Evolutionary conservation across 2,888 invertebrate species (phyloP), one percentile per base, ranked within the genome.

Genomic region (Phaonia tiefii): DNA sequence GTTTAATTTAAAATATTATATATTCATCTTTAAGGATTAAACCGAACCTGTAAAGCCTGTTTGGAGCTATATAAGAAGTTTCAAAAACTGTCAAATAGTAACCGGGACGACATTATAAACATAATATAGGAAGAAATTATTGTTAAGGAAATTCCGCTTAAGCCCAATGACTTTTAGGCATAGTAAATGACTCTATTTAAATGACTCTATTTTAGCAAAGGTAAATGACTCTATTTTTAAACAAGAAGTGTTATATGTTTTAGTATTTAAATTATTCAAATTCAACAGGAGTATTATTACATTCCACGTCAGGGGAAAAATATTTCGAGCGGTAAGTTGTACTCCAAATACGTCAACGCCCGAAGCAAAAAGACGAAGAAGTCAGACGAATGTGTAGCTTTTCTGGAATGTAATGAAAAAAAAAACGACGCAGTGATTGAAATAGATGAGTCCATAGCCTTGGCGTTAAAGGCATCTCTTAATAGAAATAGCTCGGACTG

Each of bases 381-480:
- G 10, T n/a, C 63, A 37, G 63, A 8, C 5, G 5, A 17, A 44
- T 31, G 22, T 54, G 31, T 8, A 15, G 26, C 20, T 4, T n/a
- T 63, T 54, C 11, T 17, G 2, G 42, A 25, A 20, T 20, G 42
- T 39, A 56, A 54, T 11, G 56, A n/a, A n/a, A 54, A 22, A 15
- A 11, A n/a, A n/a, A 13, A 13, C 17, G 63, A n/a, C 10, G 37
- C 2, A 37, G 25, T 20, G n/a, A 11, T 15, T 3, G 56, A 71
- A 44, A 22, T 74, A 5, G 56, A 74, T n/a, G 58, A 71, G 7
- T 22, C 66, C 8, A 46, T 77, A 56, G 63, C 71, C 13, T n/a
- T 58, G 13, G 72, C 77, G 3, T 56, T 77, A 37, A 77, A 77
- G 58, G n/a, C n/a, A n/a, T n/a, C n/a, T n/a, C n/a, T n/a, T n/a